Conservation (phyloP, 2,797 vertebrate genomes). For the Sciurus carolinensis region DNA sequence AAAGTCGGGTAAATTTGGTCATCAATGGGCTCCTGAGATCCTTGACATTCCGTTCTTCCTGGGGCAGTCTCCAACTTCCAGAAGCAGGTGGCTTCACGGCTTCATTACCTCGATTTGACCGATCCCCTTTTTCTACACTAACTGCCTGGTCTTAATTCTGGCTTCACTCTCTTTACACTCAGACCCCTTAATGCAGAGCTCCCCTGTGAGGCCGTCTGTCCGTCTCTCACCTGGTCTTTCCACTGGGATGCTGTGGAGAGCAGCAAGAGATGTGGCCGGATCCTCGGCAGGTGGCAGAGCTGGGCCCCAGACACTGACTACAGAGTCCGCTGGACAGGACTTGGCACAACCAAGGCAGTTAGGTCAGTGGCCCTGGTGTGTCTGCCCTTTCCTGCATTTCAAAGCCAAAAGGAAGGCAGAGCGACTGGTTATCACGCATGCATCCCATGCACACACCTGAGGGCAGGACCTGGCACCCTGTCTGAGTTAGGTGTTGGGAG, state of each 20-base stretch:
- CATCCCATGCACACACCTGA: accelerated
- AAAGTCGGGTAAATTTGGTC: too few relatives aligned
- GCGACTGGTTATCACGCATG: accelerated
- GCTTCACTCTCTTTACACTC: background rate
- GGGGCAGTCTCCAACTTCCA: too few relatives aligned
- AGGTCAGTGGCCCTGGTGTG: accelerated
- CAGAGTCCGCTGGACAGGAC: background rate
- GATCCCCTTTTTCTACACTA: too few relatives aligned
- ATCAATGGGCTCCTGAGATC: too few relatives aligned
- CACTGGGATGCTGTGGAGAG: background rate
- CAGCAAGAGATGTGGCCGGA: background rate
- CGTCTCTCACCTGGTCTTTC: background rate
- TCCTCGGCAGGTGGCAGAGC: background rate
- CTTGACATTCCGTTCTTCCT: too few relatives aligned
- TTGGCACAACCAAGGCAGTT: accelerated
- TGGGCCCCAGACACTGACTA: accelerated
- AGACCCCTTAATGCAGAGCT: background rate
- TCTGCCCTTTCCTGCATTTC: too few relatives aligned
- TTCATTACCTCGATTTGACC: too few relatives aligned
- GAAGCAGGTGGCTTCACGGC: too few relatives aligned
- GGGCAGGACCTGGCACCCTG: too few relatives aligned
- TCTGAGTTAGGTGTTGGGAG: background rate
- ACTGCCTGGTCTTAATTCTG: too few relatives aligned
- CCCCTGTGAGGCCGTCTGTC: background rate
- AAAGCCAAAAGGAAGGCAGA: background rate